phyloP scores from a whole-genome alignment of 2,888 invertebrate genomes.

The Isoperla grammatica region DNA sequence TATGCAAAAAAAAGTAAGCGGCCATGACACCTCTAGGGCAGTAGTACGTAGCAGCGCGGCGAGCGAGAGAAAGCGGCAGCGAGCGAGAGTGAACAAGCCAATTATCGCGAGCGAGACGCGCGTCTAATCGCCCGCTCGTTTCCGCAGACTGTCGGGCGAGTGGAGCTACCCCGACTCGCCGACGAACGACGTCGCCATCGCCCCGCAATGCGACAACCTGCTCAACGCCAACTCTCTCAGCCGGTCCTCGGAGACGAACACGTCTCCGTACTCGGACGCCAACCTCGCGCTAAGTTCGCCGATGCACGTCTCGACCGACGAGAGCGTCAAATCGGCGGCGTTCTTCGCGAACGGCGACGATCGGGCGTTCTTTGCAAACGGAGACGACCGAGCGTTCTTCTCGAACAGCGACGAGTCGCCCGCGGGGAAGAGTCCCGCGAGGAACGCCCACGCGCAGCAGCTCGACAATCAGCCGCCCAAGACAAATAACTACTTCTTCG shows the following conservation, averaged over 20 bases:
- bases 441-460: slow-evolving; percentile 9
- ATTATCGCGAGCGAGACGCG: too few species aligned
- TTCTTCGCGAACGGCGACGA: slow-evolving; percentile 22
- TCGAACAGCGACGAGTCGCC: slow-evolving; percentile 26
- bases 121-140: too few species aligned
- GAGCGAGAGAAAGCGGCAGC: too few species aligned
- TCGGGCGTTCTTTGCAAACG: slow-evolving; percentile 35
- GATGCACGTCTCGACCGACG: slow-evolving; percentile 47
- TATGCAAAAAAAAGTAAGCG: too few species aligned
- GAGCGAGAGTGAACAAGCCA: too few species aligned
- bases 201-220: background rate
- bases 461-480: background rate
- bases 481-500: slow-evolving; percentile 8
- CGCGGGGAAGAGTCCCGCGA: slow-evolving; percentile 16
- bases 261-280: slow-evolving; percentile 29
- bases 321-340: slow-evolving; percentile 42
- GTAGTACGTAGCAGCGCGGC: too few species aligned
- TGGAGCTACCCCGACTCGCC: slow-evolving; percentile 34
- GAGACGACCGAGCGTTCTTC: slow-evolving; percentile 36
- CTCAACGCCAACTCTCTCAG: slow-evolving; percentile 7
- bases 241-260: slow-evolving; percentile 3
- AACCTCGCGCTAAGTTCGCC: slow-evolving; percentile 47
- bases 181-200: background rate
- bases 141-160: too few species aligned
- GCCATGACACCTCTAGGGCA: too few species aligned